Percentiles rank a stretch among this genome's conserved stretches.
Conservation (phyloP, 2,888 invertebrate genomes). For the Trachelus stipa region DNA sequence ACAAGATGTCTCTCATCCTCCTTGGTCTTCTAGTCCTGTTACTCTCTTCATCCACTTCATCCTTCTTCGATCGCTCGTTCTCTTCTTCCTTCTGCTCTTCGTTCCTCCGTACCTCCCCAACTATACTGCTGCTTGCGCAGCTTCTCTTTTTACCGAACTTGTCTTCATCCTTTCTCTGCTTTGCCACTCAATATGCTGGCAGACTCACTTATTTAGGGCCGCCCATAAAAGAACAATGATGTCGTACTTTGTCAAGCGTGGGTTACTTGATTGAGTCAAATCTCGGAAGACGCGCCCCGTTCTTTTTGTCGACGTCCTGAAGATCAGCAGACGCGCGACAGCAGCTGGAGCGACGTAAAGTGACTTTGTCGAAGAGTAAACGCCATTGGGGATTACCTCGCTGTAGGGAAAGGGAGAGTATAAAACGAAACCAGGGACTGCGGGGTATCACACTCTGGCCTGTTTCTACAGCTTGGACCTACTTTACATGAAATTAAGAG, state of each 20-base stretch:
- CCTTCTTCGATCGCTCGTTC: constrained; percentile 3
- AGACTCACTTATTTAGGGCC: constrained; percentile 54
- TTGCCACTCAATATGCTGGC: constrained; percentile 53
- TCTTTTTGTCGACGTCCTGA: constrained; percentile 30
- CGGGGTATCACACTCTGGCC: background rate
- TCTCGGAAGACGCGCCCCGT: constrained; percentile 44
- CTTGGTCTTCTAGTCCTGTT: constrained; percentile 13
- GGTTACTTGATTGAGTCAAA: constrained; percentile 61
- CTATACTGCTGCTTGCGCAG: constrained; percentile 16
- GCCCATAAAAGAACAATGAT: constrained; percentile 60
- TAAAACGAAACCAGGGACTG: constrained; percentile 14
- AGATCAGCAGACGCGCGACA: constrained; percentile 16
- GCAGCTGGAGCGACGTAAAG: constrained; percentile 18
- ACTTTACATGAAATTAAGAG: background rate
- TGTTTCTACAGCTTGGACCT: background rate
- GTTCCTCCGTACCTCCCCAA: constrained; percentile 15
- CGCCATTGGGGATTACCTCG: constrained; percentile 18
- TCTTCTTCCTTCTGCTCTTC: constrained; percentile 12
- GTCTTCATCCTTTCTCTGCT: constrained; percentile 50
- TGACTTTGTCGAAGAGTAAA: constrained; percentile 13
- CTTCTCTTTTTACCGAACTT: constrained; percentile 28
- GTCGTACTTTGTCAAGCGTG: constrained; percentile 59
- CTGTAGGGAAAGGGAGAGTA: background rate
- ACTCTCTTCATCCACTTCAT: constrained; percentile 16
- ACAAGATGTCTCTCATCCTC: constrained; percentile 43